A percentile compares a stretch with the other conserved stretches of the same genome.
phyloP scores from a whole-genome alignment of 1,140 invertebrate species.

The Muscidifurax raptorellus region DNA sequence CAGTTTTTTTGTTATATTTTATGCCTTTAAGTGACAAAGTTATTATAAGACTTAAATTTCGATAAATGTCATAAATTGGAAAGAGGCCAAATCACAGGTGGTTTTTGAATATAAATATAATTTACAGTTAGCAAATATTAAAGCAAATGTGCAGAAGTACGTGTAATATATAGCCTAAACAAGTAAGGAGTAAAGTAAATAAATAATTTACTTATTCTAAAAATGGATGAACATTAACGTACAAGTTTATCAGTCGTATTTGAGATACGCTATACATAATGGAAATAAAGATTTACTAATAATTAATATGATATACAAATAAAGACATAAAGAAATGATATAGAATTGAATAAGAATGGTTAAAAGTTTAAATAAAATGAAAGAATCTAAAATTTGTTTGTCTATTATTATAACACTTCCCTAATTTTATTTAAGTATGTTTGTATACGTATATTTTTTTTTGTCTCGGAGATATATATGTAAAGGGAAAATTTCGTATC shows the following conservation, averaged over 20 bases:
- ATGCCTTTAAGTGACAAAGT: slow-evolving; percentile 40
- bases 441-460: too few relatives aligned
- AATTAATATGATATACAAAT: slow-evolving; percentile 61
- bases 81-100: slow-evolving; percentile 65
- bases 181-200: slow-evolving; percentile 49
- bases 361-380: slow-evolving; percentile 48
- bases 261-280: slow-evolving; percentile 68
- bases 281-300: slow-evolving; percentile 67
- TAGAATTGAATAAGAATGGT: slow-evolving; percentile 48
- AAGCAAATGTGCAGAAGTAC: slow-evolving; percentile 56
- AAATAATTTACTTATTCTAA: slow-evolving; percentile 52
- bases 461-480: too few relatives aligned
- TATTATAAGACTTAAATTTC: slow-evolving; percentile 49
- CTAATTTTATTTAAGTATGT: too few relatives aligned
- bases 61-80: slow-evolving; percentile 34
- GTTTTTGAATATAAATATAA: slow-evolving; percentile 54
- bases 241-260: slow-evolving; percentile 58
- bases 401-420: neutral
- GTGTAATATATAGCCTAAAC: slow-evolving; percentile 68
- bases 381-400: neutral
- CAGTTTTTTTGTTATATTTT: slow-evolving; percentile 42
- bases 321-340: slow-evolving; percentile 43
- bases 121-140: slow-evolving; percentile 56
- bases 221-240: slow-evolving; percentile 54
- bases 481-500: too few relatives aligned